Evolutionary conservation across 2,888 invertebrate species (phyloP).

Genomic region (Andrena flavipes): DNA sequence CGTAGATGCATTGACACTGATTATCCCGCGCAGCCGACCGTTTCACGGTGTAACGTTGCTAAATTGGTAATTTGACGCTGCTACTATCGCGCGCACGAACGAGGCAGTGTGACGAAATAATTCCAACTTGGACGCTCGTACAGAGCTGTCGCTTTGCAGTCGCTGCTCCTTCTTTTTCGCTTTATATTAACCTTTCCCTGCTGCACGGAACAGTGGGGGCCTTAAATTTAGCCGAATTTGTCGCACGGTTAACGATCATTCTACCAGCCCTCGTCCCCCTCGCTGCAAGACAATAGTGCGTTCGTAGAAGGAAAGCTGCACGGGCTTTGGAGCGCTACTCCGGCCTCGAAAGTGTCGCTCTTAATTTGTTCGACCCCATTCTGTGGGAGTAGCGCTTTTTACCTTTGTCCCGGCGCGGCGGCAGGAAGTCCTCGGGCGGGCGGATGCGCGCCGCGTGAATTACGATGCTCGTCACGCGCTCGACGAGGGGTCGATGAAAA

Average conservation of each 20-base stretch:
- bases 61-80: conserved; percentile 38
- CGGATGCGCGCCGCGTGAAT: conserved; percentile 15
- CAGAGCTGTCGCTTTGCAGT: background rate
- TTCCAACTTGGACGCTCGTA: conserved; percentile 20
- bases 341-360: background rate
- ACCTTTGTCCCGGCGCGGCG: too few species aligned
- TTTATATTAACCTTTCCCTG: too few species aligned
- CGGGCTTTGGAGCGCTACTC: background rate
- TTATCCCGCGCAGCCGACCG: conserved; percentile 2
- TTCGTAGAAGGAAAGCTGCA: conserved; percentile 1
- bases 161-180: background rate
- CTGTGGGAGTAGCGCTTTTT: background rate
- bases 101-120: background rate
- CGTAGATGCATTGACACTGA: background rate
- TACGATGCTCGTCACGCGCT: conserved; percentile 24
- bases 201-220: too few species aligned
- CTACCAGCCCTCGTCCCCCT: background rate
- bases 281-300: background rate
- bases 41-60: background rate
- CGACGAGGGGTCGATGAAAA: conserved; percentile 31
- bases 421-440: background rate
- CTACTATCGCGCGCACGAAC: background rate
- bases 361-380: background rate
- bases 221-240: background rate
- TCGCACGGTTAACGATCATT: background rate